Evolutionary conservation across 2,888 invertebrate genomes (phyloP).

Genomic region (Thumatha senex): DNA sequence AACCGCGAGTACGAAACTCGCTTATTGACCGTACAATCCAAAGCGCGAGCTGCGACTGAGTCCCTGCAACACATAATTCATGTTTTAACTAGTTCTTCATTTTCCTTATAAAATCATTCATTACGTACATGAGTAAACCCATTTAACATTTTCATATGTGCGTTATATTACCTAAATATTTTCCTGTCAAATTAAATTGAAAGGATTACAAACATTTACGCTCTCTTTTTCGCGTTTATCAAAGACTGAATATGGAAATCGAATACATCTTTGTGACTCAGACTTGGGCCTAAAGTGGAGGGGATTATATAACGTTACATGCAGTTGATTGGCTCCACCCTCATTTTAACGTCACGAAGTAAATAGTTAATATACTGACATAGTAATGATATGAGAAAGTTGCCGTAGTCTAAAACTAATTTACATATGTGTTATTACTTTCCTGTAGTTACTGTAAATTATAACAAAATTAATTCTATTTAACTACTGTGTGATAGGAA

Average conservation of each 20-base stretch:
- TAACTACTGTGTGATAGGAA: too few relatives aligned
- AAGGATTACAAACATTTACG: not conserved
- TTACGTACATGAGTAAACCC: constrained; percentile 2
- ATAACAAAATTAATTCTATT: too few relatives aligned
- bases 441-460: too few relatives aligned
- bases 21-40: constrained; percentile 38
- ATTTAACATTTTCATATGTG: not conserved
- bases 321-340: not conserved
- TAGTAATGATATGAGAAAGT: too few relatives aligned
- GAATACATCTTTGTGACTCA: not conserved
- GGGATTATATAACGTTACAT: not conserved
- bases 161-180: not conserved
- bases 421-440: too few relatives aligned
- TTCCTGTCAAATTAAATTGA: not conserved
- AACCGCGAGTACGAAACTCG: constrained; percentile 33
- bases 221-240: not conserved
- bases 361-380: not conserved
- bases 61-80: constrained; percentile 2
- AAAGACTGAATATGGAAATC: not conserved
- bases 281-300: not conserved
- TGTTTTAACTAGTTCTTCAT: constrained; percentile 5
- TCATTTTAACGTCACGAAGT: not conserved
- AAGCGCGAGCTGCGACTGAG: constrained; percentile 25
- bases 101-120: constrained; percentile 18
- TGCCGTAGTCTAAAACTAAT: too few relatives aligned